Evolutionary conservation across 2,113 vertebrate genomes (phyloP), one percentile per base, ranked within the genome.

Genomic region (Gallinago paraguaiae): DNA sequence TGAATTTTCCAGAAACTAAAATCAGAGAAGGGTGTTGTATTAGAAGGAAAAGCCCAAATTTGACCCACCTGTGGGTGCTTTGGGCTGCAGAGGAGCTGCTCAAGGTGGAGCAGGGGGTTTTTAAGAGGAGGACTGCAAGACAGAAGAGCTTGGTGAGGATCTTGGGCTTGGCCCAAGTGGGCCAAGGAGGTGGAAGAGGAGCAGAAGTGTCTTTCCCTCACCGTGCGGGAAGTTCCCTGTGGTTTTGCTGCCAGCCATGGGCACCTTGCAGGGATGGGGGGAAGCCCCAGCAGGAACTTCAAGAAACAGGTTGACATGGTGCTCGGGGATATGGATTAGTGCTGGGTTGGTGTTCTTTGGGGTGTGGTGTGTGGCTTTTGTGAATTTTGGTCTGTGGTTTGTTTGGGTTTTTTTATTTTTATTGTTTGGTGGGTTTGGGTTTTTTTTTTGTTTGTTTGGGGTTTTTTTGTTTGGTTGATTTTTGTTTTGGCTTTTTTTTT

Each of bases 71-170:
- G 7, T 4, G 63, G 54, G 54, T 33, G 72, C 13, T 3, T 0
- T 0, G 48, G 28, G 56, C 51, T n/a, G 46, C 39, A 30, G 24
- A 10, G 33, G 12, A 27, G 25, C 24, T 56, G 30, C 20, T 0
- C 3, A 9, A 30, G n/a, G 18, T 6, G 2, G 12, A 4, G 9
- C 11, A 2, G 50, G 12, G 23, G 31, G 10, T 43, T 19, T 19
- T 23, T 30, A 8, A 19, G 57, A 43, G 53, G n/a, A 7, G 9
- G 12, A 22, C 46, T 35, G 59, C 8, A 5, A 16, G 56, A 10
- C 54, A 13, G 31, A 14, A 39, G 68, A 37, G 35, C 45, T 14
- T 0, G 0, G 22, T 13, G 54, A 39, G 28, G 14, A 37, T 10
- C 45, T 27, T 35, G 57, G 68, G 8, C 41, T 72, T 25, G 37